These are phyloP conservation scores for Meriones psammophilus DNA, from an alignment of 2,797 vertebrate species.

Conservation along the genomic window DNA sequence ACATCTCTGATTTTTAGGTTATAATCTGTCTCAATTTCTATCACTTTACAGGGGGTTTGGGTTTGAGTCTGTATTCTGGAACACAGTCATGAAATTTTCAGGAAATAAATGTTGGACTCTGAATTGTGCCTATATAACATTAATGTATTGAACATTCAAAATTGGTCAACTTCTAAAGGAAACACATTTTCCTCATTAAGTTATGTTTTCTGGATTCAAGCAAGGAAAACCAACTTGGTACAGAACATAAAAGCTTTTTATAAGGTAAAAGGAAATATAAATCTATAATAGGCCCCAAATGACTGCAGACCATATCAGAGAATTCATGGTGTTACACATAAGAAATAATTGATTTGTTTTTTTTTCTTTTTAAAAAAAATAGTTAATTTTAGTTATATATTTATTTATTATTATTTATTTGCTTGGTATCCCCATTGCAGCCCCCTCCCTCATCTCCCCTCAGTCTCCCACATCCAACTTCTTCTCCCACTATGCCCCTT, in stretches of 20 bases:
- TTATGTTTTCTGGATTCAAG: neutral
- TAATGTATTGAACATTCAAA: neutral
- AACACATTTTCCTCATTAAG: neutral
- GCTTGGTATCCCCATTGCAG: no score
- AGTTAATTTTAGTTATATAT: no score
- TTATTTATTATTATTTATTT: no score
- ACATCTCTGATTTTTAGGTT: no score
- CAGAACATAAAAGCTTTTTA: neutral
- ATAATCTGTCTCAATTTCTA: neutral
- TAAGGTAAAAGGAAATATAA: neutral
- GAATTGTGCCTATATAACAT: neutral
- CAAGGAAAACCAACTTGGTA: neutral
- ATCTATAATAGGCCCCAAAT: neutral
- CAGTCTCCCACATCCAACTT: no score
- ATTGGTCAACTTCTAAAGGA: neutral
- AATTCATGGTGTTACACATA: neutral
- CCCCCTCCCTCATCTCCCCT: no score
- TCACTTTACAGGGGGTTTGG: neutral
- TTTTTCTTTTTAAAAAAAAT: no score
- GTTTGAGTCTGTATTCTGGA: neutral
- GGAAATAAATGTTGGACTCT: fast-evolving
- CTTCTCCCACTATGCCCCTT: no score
- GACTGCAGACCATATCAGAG: neutral
- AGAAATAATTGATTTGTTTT: neutral
- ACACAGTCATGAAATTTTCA: neutral